Evolutionary conservation across 2,113 vertebrate genomes (phyloP), one percentile per base, ranked within the genome.

Genomic region (Tichodroma muraria): DNA sequence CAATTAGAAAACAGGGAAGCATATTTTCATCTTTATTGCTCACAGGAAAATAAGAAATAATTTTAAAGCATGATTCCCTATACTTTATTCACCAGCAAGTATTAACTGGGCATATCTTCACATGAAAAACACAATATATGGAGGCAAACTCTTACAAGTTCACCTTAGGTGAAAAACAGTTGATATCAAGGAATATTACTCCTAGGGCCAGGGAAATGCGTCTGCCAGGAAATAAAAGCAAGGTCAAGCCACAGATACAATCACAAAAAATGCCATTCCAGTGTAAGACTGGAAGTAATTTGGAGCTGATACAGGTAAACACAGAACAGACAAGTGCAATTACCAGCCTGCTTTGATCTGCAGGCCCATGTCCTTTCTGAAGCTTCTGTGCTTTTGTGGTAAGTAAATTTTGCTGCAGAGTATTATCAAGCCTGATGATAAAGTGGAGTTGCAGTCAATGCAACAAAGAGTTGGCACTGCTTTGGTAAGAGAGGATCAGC

Each of bases 181-280:
- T 93, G n/a, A 80, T 85, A 82, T 49, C 22, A 76, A 76, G 45
- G 28, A 85, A 54, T 65, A 44, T 31, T 78, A 71, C 44, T 84
- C 54, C 28, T 33, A 82, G 22, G 73, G 11, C 45, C 37, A 93
- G 23, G 22, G n/a, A 69, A 88, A 85, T 28, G 20, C 1, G 1
- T 25, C 61, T 81, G 50, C 20, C 78, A 85, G 30, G 65, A 84
- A 87, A 91, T 50, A 84, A 81, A 89, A 92, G 35, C 60, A 84
- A 84, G 61, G 57, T 40, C 70, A 87, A 87, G 54, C 16, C 47
- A 71, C 15, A 42, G 57, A 81, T 11, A 56, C 10, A 31, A 79
- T 54, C 44, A 8, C 25, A 23, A 52, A 40, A 23, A 61, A 38
- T 2, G 15, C 27, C 47, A 44, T 33, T 87, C 44, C 61, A 56